phyloP scores from a whole-genome alignment of 2,113 vertebrate genomes.

The Actenoides hombroni region DNA sequence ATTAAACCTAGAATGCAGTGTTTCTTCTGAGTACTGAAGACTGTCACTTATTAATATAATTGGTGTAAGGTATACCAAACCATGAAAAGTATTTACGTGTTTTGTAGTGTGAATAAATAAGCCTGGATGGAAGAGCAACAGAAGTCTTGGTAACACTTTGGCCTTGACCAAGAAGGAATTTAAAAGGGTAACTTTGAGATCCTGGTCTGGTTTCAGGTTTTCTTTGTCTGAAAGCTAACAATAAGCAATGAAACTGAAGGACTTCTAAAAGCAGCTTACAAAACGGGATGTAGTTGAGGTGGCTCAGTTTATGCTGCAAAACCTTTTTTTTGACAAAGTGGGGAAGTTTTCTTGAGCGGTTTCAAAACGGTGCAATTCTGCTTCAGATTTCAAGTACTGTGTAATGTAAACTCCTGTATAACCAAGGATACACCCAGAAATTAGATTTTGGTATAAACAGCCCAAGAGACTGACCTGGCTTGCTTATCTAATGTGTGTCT shows the following conservation, averaged over 20 bases:
- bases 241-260: slow-evolving; percentile 22
- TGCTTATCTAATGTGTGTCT: neutral
- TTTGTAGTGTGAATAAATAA: slow-evolving; percentile 71
- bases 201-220: slow-evolving; percentile 69
- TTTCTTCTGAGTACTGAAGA: slow-evolving; percentile 66
- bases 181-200: slow-evolving; percentile 70
- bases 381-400: neutral
- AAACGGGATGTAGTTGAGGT: slow-evolving; percentile 25
- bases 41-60: slow-evolving; percentile 53
- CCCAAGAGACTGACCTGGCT: neutral
- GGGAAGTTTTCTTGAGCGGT: slow-evolving; percentile 9
- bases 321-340: neutral
- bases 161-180: slow-evolving; percentile 69
- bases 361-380: neutral
- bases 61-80: slow-evolving; percentile 68
- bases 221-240: slow-evolving; percentile 57
- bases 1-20: slow-evolving; percentile 57
- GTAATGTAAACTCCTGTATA: neutral
- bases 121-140: slow-evolving; percentile 63
- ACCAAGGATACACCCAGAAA: neutral
- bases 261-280: slow-evolving; percentile 5
- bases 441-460: neutral
- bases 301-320: neutral
- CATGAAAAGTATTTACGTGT: slow-evolving; percentile 71
- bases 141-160: slow-evolving; percentile 69